Evolutionary conservation across 2,888 invertebrate species (phyloP), one percentile per base, ranked within the genome.

Genomic region (Limnephilus rhombicus): DNA sequence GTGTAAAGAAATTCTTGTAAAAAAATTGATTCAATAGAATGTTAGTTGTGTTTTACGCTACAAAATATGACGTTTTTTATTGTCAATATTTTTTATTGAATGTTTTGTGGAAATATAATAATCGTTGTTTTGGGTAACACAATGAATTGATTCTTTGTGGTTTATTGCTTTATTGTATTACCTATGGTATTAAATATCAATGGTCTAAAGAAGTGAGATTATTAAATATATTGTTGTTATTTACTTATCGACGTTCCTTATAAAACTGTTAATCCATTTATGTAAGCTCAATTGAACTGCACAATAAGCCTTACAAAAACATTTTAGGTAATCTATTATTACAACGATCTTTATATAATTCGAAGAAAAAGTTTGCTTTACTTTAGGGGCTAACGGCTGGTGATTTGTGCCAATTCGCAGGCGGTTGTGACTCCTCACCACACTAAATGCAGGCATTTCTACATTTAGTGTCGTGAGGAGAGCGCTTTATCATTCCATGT

Each of bases 1-100:
- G 53, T 45, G 49, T 53, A 53, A 83, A 90, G 68, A 90, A 85
- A 85, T 41, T 45, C 13, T 83, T 34, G 15, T 31, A 31, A 82
- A 82, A 82, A 82, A 31, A 34, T 15, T 13, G 15, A 15, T 31
- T 34, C 34, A 13, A 83, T 24, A 13, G 31, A 31, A 9, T 68
- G 24, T 68, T 31, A 31, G 31, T 31, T 68, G 24, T 24, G 9
- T 68, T 68, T 68, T 24, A 68, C 24, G 68, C 9, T 68, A n/a
- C 9, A 68, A 68, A 68, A 68, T 68, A n/a, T 68, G n/a, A 4
- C 5, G 68, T 68, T 68, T 68, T 68, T 68, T 68, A 68, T 24
- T 18, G 18, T 18, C 18, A 53, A 68, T 68, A 68, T 68, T 68
- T 68, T 68, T 68, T 68, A 9, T 68, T 9, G 68, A 68, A 24